Conservation (phyloP, 2,888 invertebrate genomes). For the Scaptomyza flava region DNA sequence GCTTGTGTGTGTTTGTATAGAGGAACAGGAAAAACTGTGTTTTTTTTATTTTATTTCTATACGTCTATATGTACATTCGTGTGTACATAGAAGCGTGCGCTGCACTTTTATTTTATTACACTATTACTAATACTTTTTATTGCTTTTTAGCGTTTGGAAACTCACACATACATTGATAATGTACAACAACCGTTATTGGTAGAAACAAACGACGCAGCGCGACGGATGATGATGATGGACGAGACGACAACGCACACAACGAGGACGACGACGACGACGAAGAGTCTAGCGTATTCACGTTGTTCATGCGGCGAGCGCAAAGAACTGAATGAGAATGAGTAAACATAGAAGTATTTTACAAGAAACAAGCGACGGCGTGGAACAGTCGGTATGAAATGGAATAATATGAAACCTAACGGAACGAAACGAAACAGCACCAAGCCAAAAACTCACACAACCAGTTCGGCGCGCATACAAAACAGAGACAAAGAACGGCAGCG, state of each 20-base stretch:
- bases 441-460: constrained; percentile 75
- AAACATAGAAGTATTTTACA: constrained; percentile 74
- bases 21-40: constrained; percentile 57
- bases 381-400: constrained; percentile 26
- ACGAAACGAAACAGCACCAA: constrained; percentile 45
- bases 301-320: constrained; percentile 75
- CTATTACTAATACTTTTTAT: constrained; percentile 58
- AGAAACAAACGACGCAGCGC: constrained; percentile 39
- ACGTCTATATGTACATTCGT: constrained; percentile 21
- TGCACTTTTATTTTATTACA: constrained; percentile 48
- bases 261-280: constrained; percentile 50
- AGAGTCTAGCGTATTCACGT: constrained; percentile 58
- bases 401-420: constrained; percentile 28
- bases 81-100: constrained; percentile 31
- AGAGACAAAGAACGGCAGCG: constrained; percentile 63
- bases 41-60: constrained; percentile 35
- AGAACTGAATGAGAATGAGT: constrained; percentile 76
- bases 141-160: constrained; percentile 49
- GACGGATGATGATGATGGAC: constrained; percentile 44
- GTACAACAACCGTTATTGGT: constrained; percentile 51
- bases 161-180: constrained; percentile 48
- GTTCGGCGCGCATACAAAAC: constrained; percentile 61
- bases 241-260: constrained; percentile 53
- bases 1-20: constrained; percentile 24
- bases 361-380: constrained; percentile 56